These are phyloP conservation scores for Popillia japonica DNA, from an alignment of 1,140 invertebrate species.

Conservation along the genomic window DNA sequence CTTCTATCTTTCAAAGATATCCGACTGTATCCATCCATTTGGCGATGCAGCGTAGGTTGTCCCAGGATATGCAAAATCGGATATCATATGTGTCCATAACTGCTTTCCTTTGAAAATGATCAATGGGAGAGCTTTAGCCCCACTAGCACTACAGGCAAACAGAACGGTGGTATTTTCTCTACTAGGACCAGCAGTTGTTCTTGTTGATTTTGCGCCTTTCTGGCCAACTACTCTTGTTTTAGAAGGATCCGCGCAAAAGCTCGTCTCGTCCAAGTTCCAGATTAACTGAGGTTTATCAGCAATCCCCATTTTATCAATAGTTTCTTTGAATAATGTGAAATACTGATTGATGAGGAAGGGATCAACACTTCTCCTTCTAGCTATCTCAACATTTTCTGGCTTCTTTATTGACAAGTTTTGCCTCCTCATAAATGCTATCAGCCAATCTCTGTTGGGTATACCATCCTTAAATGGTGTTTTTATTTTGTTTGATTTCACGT, in stretches of 20 bases:
- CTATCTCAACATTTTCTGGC: slow-evolving; percentile 23
- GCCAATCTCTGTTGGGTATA: slow-evolving; percentile 27
- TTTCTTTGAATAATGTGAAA: slow-evolving; percentile 24
- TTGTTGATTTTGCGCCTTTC: slow-evolving; percentile 19
- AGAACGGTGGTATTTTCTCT: slow-evolving; percentile 31
- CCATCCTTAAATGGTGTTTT: slow-evolving; percentile 34
- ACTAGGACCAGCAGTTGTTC: slow-evolving; percentile 18
- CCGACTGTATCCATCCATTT: slow-evolving; percentile 38
- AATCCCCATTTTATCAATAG: slow-evolving; percentile 4
- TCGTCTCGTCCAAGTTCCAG: slow-evolving; percentile 35
- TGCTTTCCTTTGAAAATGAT: slow-evolving; percentile 32
- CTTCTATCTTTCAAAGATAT: slow-evolving; percentile 30
- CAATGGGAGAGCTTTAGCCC: slow-evolving; percentile 2
- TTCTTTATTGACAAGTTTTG: slow-evolving; percentile 41
- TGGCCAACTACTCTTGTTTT: slow-evolving; percentile 35
- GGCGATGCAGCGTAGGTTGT: slow-evolving; percentile 30
- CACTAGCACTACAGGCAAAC: neutral
- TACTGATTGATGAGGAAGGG: slow-evolving; percentile 32
- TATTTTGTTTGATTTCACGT: slow-evolving; percentile 25
- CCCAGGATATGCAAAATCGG: neutral
- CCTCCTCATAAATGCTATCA: slow-evolving; percentile 17
- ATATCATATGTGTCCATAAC: slow-evolving; percentile 24
- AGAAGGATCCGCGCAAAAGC: slow-evolving; percentile 32
- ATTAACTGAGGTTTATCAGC: slow-evolving; percentile 26
- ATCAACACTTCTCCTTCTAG: slow-evolving; percentile 25